Conservation (phyloP, 1,140 invertebrate genomes). For the Drosophila orosa region DNA sequence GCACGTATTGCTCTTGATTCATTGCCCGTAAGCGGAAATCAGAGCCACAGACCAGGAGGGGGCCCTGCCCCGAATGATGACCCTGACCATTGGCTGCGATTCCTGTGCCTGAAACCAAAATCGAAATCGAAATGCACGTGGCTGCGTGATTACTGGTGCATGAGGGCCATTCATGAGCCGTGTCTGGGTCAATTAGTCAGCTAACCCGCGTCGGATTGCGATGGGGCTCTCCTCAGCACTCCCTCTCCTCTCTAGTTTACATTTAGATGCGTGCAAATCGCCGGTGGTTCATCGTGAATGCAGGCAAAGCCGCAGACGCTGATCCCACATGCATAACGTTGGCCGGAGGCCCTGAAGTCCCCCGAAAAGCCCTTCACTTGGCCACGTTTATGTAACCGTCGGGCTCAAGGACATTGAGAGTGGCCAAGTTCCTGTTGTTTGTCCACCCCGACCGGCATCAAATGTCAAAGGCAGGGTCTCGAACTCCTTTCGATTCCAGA, state of each 20-base stretch:
- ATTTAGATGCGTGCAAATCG: conserved; percentile 45
- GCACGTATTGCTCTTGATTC: conserved; percentile 26
- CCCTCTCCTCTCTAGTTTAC: conserved; percentile 7
- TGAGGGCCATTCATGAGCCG: conserved; percentile 49
- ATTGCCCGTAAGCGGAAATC: conserved; percentile 31
- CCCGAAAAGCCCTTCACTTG: conserved; percentile 1
- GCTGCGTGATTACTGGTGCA: conserved; percentile 43
- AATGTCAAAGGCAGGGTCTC: conserved; percentile 50
- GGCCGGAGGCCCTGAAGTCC: neutral
- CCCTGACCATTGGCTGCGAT: conserved; percentile 39
- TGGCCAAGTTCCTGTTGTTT: conserved; percentile 27
- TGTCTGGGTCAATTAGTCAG: conserved; percentile 52
- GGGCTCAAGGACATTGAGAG: conserved; percentile 39
- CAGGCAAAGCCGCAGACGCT: conserved; percentile 17
- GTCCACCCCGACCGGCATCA: conserved; percentile 35
- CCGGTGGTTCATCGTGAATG: conserved; percentile 28
- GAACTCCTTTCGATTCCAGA: conserved; percentile 8
- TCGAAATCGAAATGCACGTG: conserved; percentile 33
- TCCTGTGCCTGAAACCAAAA: conserved; percentile 28
- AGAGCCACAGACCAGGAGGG: conserved; percentile 6
- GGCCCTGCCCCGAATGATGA: conserved; percentile 16
- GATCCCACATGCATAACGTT: conserved; percentile 34
- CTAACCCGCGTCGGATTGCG: conserved; percentile 15
- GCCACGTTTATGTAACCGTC: conserved; percentile 47
- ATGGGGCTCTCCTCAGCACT: neutral